Percentiles rank a stretch among this genome's conserved stretches.
Conservation (phyloP, 2,888 invertebrate genomes). For the Chymomyza fuscimana region DNA sequence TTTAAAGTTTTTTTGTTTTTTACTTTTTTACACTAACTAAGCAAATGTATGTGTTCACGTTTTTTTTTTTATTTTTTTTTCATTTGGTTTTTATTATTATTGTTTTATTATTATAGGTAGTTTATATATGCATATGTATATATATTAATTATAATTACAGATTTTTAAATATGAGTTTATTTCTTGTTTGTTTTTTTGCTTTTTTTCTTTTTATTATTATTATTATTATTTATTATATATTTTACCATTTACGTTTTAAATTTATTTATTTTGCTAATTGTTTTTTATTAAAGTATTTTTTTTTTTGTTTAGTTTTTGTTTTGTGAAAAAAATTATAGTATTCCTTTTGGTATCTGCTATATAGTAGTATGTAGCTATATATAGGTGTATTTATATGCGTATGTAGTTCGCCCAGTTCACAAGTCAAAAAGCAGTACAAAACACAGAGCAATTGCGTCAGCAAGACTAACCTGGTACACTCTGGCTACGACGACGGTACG, state of each 20-base stretch:
- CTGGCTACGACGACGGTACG: constrained; percentile 46
- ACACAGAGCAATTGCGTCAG: constrained; percentile 7
- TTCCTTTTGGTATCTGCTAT: background rate
- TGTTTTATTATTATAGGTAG: constrained; percentile 13
- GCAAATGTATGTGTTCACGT: constrained; percentile 16
- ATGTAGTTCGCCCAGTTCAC: constrained; percentile 21
- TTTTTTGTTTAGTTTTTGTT: background rate
- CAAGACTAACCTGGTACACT: constrained; percentile 23
- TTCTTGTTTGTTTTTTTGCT: constrained; percentile 9
- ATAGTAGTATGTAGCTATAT: constrained; percentile 10
- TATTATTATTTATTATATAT: background rate
- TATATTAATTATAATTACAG: constrained; percentile 5
- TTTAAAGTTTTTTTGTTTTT: constrained; percentile 34
- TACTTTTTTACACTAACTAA: constrained; percentile 23
- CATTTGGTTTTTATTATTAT: constrained; percentile 1
- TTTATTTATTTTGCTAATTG: background rate
- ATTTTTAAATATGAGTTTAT: background rate
- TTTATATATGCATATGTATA: constrained; percentile 16
- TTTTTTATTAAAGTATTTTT: background rate
- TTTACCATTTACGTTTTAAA: constrained; percentile 5
- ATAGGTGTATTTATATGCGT: constrained; percentile 11
- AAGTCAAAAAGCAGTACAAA: constrained; percentile 8
- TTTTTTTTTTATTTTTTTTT: constrained; percentile 6
- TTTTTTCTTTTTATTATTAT: background rate
- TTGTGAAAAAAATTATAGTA: background rate